phyloP scores from a whole-genome alignment of 2,113 vertebrate genomes.

The Cyanoramphus novaezelandiae region DNA sequence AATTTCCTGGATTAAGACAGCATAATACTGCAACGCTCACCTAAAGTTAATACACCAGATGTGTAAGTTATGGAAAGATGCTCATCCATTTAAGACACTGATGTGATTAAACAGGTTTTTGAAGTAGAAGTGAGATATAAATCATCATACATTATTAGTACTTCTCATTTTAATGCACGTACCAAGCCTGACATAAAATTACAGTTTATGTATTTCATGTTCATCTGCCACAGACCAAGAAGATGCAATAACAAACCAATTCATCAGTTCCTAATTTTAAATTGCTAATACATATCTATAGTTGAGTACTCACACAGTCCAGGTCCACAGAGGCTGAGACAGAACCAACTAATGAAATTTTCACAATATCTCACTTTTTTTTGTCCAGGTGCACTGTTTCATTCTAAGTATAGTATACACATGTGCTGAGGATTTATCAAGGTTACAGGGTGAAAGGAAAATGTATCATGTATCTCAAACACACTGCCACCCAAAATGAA shows the following conservation, averaged over 20 bases:
- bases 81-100: slow-evolving; percentile 13
- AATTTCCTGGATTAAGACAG: slow-evolving; percentile 65
- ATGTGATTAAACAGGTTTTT: slow-evolving; percentile 9
- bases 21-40: slow-evolving; percentile 31
- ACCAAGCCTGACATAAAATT: neutral
- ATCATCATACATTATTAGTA: neutral
- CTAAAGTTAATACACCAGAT: slow-evolving; percentile 58
- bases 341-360: neutral
- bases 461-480: neutral
- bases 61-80: neutral
- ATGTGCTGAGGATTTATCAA: neutral
- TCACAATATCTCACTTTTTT: neutral
- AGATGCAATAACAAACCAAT: neutral
- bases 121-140: neutral
- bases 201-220: neutral
- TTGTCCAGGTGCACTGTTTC: neutral
- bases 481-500: neutral
- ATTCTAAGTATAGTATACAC: neutral
- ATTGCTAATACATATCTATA: neutral
- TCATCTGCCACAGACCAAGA: neutral
- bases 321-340: neutral
- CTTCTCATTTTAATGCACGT: neutral
- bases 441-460: neutral
- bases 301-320: neutral
- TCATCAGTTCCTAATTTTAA: neutral